These are phyloP conservation scores for Phortica okadai DNA, from an alignment of 2,888 invertebrate genomes.

Conservation along the genomic window DNA sequence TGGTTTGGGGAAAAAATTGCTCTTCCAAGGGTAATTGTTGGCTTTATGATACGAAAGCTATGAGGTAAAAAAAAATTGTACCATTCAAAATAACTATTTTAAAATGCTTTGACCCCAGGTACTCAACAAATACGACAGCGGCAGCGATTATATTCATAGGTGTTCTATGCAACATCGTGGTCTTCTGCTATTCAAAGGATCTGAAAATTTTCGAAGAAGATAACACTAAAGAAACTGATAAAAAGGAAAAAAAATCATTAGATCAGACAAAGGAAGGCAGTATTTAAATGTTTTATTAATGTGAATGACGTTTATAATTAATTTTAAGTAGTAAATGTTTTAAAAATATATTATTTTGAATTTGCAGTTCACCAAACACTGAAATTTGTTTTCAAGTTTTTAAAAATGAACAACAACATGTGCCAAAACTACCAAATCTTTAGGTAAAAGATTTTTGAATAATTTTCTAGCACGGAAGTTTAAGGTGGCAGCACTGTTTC, in stretches of 20 bases:
- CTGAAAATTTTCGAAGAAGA: constrained; percentile 83
- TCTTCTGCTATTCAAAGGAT: constrained; percentile 82
- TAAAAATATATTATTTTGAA: too few relatives aligned
- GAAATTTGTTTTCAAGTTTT: too few relatives aligned
- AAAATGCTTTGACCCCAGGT: constrained; percentile 59
- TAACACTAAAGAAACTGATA: constrained; percentile 29
- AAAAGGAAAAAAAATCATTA: not conserved
- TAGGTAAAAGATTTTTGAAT: too few relatives aligned
- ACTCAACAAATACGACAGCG: constrained; percentile 80
- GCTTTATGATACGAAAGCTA: constrained; percentile 82
- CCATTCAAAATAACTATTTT: not conserved
- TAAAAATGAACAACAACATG: too few relatives aligned
- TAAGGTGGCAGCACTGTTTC: too few relatives aligned
- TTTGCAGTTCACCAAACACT: too few relatives aligned
- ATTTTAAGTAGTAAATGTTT: too few relatives aligned
- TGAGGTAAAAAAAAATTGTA: constrained; percentile 70
- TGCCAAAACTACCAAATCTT: too few relatives aligned
- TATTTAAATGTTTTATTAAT: not conserved
- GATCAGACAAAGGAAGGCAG: not conserved
- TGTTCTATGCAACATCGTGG: constrained; percentile 80
- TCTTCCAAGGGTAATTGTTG: constrained; percentile 84
- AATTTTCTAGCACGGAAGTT: too few relatives aligned
- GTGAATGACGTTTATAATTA: not conserved
- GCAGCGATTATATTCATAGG: constrained; percentile 81
- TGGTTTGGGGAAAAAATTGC: constrained; percentile 86